Percentiles rank a stretch among this genome's conserved stretches.
phyloP scores from a whole-genome alignment of 2,888 invertebrate genomes.

The Cabera pusaria region DNA sequence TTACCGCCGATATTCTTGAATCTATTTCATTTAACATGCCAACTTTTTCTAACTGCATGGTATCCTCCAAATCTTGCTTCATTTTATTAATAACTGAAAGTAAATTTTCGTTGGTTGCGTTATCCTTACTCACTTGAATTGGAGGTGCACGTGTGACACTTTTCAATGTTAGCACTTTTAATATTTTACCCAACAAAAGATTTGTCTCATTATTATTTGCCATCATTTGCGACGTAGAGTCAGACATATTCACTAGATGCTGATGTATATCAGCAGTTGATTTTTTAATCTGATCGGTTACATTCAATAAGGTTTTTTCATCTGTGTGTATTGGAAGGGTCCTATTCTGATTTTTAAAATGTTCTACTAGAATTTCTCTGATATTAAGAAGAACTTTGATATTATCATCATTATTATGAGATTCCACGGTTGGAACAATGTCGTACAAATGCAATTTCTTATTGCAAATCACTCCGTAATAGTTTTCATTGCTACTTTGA shows the following conservation, averaged over 20 bases:
- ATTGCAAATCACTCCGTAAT: conserved; percentile 43
- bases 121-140: conserved; percentile 22
- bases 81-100: conserved; percentile 38
- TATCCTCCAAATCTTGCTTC: conserved; percentile 38
- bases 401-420: conserved; percentile 18
- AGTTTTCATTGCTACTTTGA: conserved; percentile 37
- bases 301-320: conserved; percentile 27
- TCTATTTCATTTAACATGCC: conserved; percentile 39
- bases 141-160: conserved; percentile 18
- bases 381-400: conserved; percentile 30
- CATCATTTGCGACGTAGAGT: conserved; percentile 23
- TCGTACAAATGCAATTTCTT: conserved; percentile 18
- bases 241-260: conserved; percentile 28
- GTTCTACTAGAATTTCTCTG: conserved; percentile 32
- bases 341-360: conserved; percentile 20
- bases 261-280: conserved; percentile 23
- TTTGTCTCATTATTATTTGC: conserved; percentile 22
- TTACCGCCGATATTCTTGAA: conserved; percentile 29
- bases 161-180: conserved; percentile 20
- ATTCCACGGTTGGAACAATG: conserved; percentile 1
- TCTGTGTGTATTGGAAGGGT: conserved; percentile 8
- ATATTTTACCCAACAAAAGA: conserved; percentile 23
- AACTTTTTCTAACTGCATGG: conserved; percentile 37
- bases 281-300: conserved; percentile 28
- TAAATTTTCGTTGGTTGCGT: conserved; percentile 35